A percentile compares a stretch with the other conserved stretches of the same genome.
Evolutionary conservation across 1,140 invertebrate species (phyloP).

Genomic region (Drosophila persimilis): DNA sequence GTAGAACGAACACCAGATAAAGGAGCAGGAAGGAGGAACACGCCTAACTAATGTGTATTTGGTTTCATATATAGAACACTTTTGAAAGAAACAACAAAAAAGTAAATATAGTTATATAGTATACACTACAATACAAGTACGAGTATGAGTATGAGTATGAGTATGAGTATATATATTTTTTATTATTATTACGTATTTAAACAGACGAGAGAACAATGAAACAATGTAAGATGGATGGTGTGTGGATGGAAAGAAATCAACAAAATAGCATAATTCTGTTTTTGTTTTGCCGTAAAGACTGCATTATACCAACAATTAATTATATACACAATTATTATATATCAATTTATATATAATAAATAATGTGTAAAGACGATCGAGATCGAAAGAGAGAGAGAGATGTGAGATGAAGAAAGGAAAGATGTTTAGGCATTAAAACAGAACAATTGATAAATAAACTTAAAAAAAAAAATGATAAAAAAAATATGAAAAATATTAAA

Average conservation of each 20-base stretch:
- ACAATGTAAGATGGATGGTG: slow-evolving; percentile 38
- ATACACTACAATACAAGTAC: slow-evolving; percentile 45
- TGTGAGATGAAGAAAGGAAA: slow-evolving; percentile 26
- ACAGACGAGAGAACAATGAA: slow-evolving; percentile 20
- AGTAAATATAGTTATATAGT: slow-evolving; percentile 66
- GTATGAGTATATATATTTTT: slow-evolving; percentile 65
- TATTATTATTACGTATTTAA: slow-evolving; percentile 76
- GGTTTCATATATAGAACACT: slow-evolving; percentile 63
- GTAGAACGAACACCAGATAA: too few species aligned
- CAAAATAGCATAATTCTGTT: slow-evolving; percentile 79
- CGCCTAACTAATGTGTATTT: slow-evolving; percentile 73
- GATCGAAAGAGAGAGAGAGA: slow-evolving; percentile 19
- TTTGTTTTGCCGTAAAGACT: slow-evolving; percentile 83
- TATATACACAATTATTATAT: slow-evolving; percentile 52
- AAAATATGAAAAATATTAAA: slow-evolving; percentile 18
- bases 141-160: slow-evolving; percentile 2
- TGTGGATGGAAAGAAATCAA: slow-evolving; percentile 23
- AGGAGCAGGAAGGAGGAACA: slow-evolving; percentile 2
- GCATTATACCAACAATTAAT: slow-evolving; percentile 83
- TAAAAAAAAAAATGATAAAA: slow-evolving; percentile 9
- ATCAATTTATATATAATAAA: slow-evolving; percentile 33
- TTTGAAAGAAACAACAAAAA: slow-evolving; percentile 57
- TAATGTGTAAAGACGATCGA: slow-evolving; percentile 46
- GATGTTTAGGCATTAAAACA: slow-evolving; percentile 21
- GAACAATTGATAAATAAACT: slow-evolving; percentile 17